These are phyloP conservation scores for Drosophila multiciliata DNA, from an alignment of 2,888 invertebrate species.

Conservation along the genomic window DNA sequence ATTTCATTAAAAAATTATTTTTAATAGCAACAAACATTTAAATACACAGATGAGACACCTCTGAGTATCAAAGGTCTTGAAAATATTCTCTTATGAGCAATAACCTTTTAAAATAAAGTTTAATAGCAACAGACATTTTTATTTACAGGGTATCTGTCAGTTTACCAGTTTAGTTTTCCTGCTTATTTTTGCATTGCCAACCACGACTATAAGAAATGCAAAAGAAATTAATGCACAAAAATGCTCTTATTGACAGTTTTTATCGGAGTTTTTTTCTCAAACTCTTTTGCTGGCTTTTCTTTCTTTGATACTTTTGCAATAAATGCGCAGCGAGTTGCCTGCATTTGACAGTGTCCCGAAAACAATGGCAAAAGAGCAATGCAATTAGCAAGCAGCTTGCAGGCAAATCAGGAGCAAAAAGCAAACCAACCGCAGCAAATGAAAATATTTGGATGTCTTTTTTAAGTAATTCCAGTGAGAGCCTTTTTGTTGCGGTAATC, in stretches of 20 bases:
- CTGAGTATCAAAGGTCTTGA: background rate
- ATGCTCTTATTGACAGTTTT: constrained; percentile 73
- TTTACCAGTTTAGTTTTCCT: background rate
- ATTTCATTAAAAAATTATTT: background rate
- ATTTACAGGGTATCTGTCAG: background rate
- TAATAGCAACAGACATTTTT: background rate
- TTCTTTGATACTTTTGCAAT: constrained; percentile 48
- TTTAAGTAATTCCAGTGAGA: constrained; percentile 70
- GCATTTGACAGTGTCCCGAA: constrained; percentile 57
- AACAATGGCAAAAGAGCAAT: constrained; percentile 55
- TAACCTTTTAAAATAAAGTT: background rate
- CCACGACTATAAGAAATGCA: constrained; percentile 38
- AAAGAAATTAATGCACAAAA: constrained; percentile 69
- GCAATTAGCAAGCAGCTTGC: constrained; percentile 50
- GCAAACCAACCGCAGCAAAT: constrained; percentile 7
- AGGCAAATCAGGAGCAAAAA: constrained; percentile 14
- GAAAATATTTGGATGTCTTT: constrained; percentile 29
- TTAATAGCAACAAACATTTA: background rate
- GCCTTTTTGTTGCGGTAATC: constrained; percentile 6
- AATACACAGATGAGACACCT: background rate
- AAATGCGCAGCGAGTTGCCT: constrained; percentile 53
- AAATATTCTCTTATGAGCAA: background rate
- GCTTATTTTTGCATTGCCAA: constrained; percentile 25
- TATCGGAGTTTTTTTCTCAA: constrained; percentile 28
- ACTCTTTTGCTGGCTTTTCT: constrained; percentile 18